These are phyloP conservation scores for roundworm (Caenorhabditis elegans) DNA, from an alignment of 1,140 invertebrate genomes.

Conservation along the genomic window DNA sequence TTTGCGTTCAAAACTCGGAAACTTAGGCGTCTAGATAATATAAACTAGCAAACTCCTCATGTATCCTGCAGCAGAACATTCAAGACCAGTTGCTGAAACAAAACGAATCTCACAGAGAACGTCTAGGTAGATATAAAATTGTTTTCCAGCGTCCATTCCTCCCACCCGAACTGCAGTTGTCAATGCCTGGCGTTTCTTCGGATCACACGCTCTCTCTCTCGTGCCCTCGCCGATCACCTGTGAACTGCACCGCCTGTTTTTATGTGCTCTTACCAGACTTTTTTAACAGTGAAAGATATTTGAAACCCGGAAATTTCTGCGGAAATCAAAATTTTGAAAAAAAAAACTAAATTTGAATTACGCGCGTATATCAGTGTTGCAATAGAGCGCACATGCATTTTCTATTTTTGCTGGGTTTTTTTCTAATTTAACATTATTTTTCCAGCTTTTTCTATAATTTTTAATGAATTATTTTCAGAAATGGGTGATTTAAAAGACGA, in stretches of 20 bases:
- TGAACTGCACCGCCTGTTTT: slow-evolving; percentile 2
- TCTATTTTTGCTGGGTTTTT: not conserved
- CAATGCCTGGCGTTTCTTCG: not conserved
- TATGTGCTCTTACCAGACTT: not conserved
- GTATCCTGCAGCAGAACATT: no score
- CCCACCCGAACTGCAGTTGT: not conserved
- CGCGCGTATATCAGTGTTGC: no score
- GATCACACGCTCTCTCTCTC: not conserved
- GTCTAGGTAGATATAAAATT: slow-evolving; percentile 11
- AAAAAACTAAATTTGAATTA: not conserved
- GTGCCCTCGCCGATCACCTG: not conserved
- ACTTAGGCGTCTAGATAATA: no score
- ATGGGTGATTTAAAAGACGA: slow-evolving; percentile 11
- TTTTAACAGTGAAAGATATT: not conserved
- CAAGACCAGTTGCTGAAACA: not conserved
- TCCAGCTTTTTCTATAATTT: no score
- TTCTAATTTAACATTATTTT: not conserved
- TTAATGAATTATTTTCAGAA: not conserved
- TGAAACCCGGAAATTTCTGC: not conserved
- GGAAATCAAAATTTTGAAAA: no score
- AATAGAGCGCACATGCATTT: not conserved
- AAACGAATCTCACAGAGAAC: not conserved
- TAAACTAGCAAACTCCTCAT: no score
- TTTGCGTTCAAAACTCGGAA: no score
- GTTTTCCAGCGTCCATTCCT: not conserved